These are phyloP conservation scores for Brachionus sp. DNA, from an alignment of 1,140 invertebrate species.

Conservation along the genomic window DNA sequence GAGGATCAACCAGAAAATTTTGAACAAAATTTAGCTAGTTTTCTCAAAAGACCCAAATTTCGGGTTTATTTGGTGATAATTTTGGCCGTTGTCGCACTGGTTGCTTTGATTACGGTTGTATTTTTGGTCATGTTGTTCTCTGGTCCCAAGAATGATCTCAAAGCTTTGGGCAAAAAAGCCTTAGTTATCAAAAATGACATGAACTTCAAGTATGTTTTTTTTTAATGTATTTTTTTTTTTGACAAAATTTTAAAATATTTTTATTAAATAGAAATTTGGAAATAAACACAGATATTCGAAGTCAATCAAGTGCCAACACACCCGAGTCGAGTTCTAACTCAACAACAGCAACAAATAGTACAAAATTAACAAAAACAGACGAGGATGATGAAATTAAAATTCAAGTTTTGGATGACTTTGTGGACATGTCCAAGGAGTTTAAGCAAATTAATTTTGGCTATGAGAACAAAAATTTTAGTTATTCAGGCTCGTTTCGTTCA, in stretches of 20 bases:
- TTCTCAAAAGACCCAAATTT: neutral
- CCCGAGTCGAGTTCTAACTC: conserved; percentile 13
- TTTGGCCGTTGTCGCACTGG: neutral
- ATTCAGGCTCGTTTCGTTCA: conserved; percentile 12
- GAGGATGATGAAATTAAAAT: conserved; percentile 21
- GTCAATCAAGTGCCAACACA: neutral
- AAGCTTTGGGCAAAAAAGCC: neutral
- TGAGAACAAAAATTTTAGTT: conserved; percentile 33
- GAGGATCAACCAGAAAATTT: neutral
- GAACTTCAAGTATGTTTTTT: neutral
- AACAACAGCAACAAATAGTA: conserved; percentile 11
- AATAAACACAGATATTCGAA: conserved; percentile 5
- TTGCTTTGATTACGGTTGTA: neutral
- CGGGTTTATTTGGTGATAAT: neutral
- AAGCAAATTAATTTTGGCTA: conserved; percentile 11
- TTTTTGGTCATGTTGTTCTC: conserved; percentile 18
- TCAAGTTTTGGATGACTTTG: conserved; percentile 14
- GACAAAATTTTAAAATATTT: neutral
- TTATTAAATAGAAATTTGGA: conserved; percentile 3
- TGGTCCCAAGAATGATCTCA: neutral
- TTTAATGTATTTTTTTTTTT: neutral
- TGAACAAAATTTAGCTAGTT: neutral
- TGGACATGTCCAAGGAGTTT: conserved; percentile 2
- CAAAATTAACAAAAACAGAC: conserved; percentile 11
- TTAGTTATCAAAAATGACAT: neutral